Conservation (phyloP, 2,797 vertebrate genomes). For the Alectoris magna region DNA sequence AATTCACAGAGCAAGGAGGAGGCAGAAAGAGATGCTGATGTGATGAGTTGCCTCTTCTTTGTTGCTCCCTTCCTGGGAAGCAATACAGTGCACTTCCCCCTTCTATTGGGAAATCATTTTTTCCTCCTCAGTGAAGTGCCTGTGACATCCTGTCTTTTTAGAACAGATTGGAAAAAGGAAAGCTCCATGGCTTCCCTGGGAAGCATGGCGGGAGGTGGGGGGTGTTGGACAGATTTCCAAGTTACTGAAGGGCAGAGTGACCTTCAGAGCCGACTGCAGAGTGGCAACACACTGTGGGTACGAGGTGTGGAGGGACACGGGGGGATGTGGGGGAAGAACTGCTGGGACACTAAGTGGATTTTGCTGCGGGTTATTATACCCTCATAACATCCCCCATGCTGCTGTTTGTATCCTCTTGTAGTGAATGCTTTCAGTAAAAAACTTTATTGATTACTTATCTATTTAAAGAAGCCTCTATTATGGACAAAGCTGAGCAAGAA, state of each 20-base stretch:
- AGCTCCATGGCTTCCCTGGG: background rate
- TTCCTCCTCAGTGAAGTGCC: background rate
- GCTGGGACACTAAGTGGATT: slow-evolving; percentile 38
- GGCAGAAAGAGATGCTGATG: background rate
- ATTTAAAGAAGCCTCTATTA: slow-evolving; percentile 47
- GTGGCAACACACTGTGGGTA: background rate
- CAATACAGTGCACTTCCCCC: background rate
- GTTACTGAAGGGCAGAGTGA: slow-evolving; percentile 38
- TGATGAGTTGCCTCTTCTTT: background rate
- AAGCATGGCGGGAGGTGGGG: background rate
- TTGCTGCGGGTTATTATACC: slow-evolving; percentile 37
- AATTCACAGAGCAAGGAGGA: background rate
- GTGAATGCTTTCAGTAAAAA: background rate
- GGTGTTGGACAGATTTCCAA: background rate
- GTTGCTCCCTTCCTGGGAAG: background rate
- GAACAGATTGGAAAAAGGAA: background rate
- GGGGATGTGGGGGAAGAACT: background rate
- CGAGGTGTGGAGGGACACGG: background rate
- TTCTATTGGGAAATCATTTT: background rate
- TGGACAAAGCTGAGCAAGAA: slow-evolving; percentile 53
- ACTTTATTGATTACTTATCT: slow-evolving; percentile 49
- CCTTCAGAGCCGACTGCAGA: slow-evolving; percentile 26
- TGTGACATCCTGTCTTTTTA: background rate
- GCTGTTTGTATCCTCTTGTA: background rate
- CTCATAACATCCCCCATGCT: background rate